These are phyloP conservation scores for Philonicus albiceps DNA, from an alignment of 2,888 invertebrate species.

Conservation along the genomic window DNA sequence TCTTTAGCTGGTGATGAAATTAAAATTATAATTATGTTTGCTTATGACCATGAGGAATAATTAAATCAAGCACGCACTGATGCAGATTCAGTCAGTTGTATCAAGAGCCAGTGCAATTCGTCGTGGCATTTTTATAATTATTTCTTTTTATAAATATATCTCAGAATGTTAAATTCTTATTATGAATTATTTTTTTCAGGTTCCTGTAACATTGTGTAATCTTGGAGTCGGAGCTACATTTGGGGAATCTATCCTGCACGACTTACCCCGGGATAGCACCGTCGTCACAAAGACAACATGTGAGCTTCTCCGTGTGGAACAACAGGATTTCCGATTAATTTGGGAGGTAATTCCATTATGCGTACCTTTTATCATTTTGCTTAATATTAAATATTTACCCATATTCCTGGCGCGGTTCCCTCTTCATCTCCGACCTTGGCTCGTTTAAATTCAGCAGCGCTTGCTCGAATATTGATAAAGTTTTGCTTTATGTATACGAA, in stretches of 20 bases:
- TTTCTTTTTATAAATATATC: background rate
- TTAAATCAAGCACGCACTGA: background rate
- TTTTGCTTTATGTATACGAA: background rate
- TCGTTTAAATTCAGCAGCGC: background rate
- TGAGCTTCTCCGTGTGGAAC: constrained; percentile 77
- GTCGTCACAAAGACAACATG: constrained; percentile 78
- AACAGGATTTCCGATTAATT: constrained; percentile 77
- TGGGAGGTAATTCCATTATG: constrained; percentile 73
- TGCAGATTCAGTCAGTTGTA: background rate
- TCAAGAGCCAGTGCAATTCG: background rate
- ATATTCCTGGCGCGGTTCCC: background rate
- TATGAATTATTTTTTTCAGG: constrained; percentile 65
- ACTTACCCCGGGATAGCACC: constrained; percentile 75
- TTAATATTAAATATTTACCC: constrained; percentile 12
- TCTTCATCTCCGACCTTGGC: background rate
- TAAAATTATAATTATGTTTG: background rate
- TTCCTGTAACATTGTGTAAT: constrained; percentile 72
- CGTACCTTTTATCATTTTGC: background rate
- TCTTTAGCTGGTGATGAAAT: background rate
- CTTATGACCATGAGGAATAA: background rate
- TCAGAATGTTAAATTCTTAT: background rate
- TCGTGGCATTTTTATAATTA: background rate
- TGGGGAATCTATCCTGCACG: constrained; percentile 78
- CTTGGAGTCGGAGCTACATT: constrained; percentile 79
- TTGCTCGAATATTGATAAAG: background rate